A percentile compares a stretch with the other conserved stretches of the same genome.
Evolutionary conservation across 2,888 invertebrate genomes (phyloP).

Genomic region (Salpingus planirostris): DNA sequence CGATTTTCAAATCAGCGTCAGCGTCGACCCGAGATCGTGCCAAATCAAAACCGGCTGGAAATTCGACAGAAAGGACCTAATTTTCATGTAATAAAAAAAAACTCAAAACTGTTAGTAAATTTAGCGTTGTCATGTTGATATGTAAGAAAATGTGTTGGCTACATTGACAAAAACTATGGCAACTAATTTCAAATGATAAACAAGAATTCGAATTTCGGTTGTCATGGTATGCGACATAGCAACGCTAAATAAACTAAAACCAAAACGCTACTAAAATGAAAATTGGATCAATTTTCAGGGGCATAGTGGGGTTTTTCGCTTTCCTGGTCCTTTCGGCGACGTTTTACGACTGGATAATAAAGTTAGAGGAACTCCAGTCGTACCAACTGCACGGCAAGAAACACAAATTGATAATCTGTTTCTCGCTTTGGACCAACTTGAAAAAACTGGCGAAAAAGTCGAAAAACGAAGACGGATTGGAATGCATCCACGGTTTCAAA

Average conservation of each 20-base stretch:
- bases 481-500: constrained; percentile 31
- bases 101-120: background rate
- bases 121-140: background rate
- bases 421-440: constrained; percentile 27
- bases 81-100: constrained; percentile 17
- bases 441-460: constrained; percentile 22
- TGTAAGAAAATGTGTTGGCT: too few relatives aligned
- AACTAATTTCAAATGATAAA: too few relatives aligned
- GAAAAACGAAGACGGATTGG: constrained; percentile 23
- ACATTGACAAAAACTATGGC: too few relatives aligned
- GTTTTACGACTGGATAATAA: constrained; percentile 15
- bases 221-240: too few relatives aligned
- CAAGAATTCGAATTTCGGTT: too few relatives aligned
- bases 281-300: constrained; percentile 12
- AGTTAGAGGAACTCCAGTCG: background rate
- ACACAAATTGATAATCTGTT: constrained; percentile 25
- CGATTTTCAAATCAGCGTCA: constrained; percentile 14
- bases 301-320: constrained; percentile 13
- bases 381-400: constrained; percentile 13
- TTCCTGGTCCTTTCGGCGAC: constrained; percentile 17
- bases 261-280: background rate
- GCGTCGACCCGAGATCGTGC: constrained; percentile 15
- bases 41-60: constrained; percentile 7
- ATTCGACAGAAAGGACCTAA: constrained; percentile 12
- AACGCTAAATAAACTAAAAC: background rate